Evolutionary conservation across 2,113 vertebrate genomes (phyloP), one percentile per base, ranked within the genome.

Genomic region (Percina caprodes): DNA sequence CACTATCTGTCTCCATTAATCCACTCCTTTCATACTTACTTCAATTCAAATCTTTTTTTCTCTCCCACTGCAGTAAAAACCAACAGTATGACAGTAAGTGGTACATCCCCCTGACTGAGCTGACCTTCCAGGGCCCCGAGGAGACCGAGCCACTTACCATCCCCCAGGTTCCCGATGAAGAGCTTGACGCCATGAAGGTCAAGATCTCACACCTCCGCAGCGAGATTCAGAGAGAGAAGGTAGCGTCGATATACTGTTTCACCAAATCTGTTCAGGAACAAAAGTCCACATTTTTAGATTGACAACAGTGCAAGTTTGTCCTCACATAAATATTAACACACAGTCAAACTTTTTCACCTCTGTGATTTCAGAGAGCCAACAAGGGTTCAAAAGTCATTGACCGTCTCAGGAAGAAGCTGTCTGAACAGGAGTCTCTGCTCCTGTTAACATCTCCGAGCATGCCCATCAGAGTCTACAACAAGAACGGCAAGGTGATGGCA

Each of bases 61-160:
- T 13, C 24, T 45, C 23, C 19, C 45, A 5, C 72, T 90, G 73
- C 93, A 99, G 98, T 63, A 99, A 99, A 94, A 97, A 95, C 89
- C 98, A 99, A 81, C 97, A 99, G 26, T 99, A 99, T 3, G 98
- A 99, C 94, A 97, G 97, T 60, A 99, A 99, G 77, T 99, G 98
- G 98, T 98, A 99, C 95, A 96, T 98, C 86, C 98, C 98, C 0
- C 95, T 99, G 76, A 95, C 95, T 3, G 98, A 99, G 86, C 96
- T 99, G 88, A 97, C 95, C 87, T 99, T 99, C 95, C 98, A 99
- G 92, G 95, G 94, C 5, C 93, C 96, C 6, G 98, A 99, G n/a
- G 98, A 99, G 80, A 86, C 95, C 0, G 98, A 99, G 84, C 95
- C 95, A 0, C 94, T 95, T 2, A 94, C 97, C 26, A 96, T 99